These are phyloP conservation scores for Eulemur albifrons DNA, from an alignment of 2,797 vertebrate genomes.

Conservation along the genomic window DNA sequence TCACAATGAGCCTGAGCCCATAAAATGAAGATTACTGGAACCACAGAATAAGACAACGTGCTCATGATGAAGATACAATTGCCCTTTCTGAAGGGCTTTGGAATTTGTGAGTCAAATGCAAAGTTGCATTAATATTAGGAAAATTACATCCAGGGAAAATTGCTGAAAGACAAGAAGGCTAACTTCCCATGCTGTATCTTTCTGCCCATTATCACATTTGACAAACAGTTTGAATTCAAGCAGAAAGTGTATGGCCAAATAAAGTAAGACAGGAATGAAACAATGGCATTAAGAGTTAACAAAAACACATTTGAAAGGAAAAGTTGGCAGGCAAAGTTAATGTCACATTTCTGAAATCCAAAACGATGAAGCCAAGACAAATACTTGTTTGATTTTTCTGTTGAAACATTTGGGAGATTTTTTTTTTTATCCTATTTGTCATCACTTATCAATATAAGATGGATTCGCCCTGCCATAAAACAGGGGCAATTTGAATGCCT, in stretches of 20 bases:
- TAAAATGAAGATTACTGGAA: slow-evolving; percentile 77
- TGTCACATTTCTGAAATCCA: neutral
- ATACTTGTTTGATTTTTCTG: slow-evolving; percentile 49
- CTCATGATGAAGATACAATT: slow-evolving; percentile 62
- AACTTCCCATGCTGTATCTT: slow-evolving; percentile 57
- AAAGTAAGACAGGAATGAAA: slow-evolving; percentile 67
- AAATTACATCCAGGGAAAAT: slow-evolving; percentile 76
- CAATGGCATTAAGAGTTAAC: slow-evolving; percentile 40
- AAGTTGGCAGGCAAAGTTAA: slow-evolving; percentile 23
- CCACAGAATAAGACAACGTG: slow-evolving; percentile 64
- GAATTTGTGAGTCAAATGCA: slow-evolving; percentile 79
- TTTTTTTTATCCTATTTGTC: slow-evolving; percentile 13
- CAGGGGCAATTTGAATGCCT: neutral
- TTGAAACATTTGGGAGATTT: slow-evolving; percentile 28
- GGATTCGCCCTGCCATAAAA: neutral
- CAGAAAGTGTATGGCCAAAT: slow-evolving; percentile 61
- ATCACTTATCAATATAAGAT: slow-evolving; percentile 63
- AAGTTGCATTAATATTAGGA: slow-evolving; percentile 73
- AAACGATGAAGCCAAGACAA: slow-evolving; percentile 28
- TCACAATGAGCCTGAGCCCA: slow-evolving; percentile 74
- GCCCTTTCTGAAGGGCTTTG: slow-evolving; percentile 78
- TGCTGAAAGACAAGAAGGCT: slow-evolving; percentile 67
- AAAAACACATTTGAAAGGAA: slow-evolving; percentile 60
- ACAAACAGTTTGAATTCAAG: slow-evolving; percentile 80
- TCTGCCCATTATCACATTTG: slow-evolving; percentile 75